Base-by-base conservation (phyloP, 2,113 vertebrate genomes). In the Indri indri region DNA sequence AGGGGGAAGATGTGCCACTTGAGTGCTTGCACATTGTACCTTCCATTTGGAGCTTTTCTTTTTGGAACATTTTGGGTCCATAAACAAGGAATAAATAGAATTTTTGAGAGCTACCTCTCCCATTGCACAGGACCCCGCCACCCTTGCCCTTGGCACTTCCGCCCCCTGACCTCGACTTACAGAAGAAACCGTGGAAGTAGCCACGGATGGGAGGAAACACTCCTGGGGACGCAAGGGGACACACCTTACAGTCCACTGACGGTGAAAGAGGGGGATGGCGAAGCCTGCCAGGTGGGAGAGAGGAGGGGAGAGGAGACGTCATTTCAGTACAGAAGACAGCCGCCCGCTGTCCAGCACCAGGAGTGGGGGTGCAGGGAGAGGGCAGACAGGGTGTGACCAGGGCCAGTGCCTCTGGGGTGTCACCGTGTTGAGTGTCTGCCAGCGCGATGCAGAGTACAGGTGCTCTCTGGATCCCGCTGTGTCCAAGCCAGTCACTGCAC, bases 201-300 rank as follows among this genome's bases (percentile, higher is more conserved):
- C 3, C 16, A 52, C 54, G 42, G 8, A n/a, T 32, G 27, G 2
- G 2, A 61, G 52, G 27, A 47, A n/a, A 16, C 23, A 3, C 2
- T 32, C 23, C 68, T 66, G 40, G 13, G 30, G 16, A 10, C 40
- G n/a, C 71, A 57, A 4, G 45, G 34, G 30, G 10, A 34, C n/a
- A 57, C 2, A 1, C 12, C 13, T 9, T 6, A 13, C 6, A 1
- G 25, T 4, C 14, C 40, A 14, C 37, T 37, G 6, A 8, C 13
- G 5, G 6, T 8, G 25, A 42, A 23, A 11, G 74, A 66, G 40
- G 65, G 3, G 18, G 14, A 6, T 8, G 34, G 47, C 47, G 27
- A 8, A 30, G 17, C 8, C 4, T 22, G 8, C 42, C 17, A 16
- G 6, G 5, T 40, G 30, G 45, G 34, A 45, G 8, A 8, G 6